A percentile compares a stretch with the other conserved stretches of the same genome.
Evolutionary conservation across 92 coral and sea anemone genomes (phyloP).

Genomic region (Blastomussa wellsi): DNA sequence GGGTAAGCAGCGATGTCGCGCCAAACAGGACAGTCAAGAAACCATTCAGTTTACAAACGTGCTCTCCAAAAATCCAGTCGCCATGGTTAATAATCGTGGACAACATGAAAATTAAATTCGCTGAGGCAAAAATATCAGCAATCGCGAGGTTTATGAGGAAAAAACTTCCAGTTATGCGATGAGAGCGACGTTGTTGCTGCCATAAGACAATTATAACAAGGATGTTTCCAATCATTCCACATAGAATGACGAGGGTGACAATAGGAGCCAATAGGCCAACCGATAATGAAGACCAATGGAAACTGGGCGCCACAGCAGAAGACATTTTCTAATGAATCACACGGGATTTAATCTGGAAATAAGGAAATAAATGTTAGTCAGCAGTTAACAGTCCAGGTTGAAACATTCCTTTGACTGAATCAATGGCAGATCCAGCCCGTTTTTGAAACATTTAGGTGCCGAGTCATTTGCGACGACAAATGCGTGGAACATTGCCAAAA

Average conservation of each 20-base stretch:
- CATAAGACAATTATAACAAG: constrained; percentile 58
- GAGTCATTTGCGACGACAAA: too few species aligned
- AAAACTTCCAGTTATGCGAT: constrained; percentile 56
- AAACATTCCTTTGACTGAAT: neutral
- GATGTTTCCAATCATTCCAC: constrained; percentile 66
- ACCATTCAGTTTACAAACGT: constrained; percentile 63
- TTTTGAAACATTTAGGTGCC: too few species aligned
- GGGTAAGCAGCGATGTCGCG: constrained; percentile 48
- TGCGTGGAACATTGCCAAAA: too few species aligned
- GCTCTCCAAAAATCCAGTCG: constrained; percentile 65
- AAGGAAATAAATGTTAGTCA: neutral
- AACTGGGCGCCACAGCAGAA: neutral
- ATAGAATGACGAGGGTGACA: constrained; percentile 35
- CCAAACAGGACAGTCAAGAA: constrained; percentile 60
- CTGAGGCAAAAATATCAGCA: constrained; percentile 66
- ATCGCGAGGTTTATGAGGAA: constrained; percentile 66
- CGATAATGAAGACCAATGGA: constrained; percentile 49
- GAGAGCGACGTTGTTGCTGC: constrained; percentile 55
- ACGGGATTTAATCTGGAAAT: constrained; percentile 14
- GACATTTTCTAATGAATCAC: neutral
- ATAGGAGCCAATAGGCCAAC: constrained; percentile 36
- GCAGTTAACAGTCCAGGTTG: neutral
- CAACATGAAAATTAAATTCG: constrained; percentile 63
- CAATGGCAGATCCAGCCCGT: too few species aligned
- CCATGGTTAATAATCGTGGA: constrained; percentile 58